These are phyloP conservation scores for Acromyrmex echinatior DNA, from an alignment of 1,140 invertebrate species.

Conservation along the genomic window DNA sequence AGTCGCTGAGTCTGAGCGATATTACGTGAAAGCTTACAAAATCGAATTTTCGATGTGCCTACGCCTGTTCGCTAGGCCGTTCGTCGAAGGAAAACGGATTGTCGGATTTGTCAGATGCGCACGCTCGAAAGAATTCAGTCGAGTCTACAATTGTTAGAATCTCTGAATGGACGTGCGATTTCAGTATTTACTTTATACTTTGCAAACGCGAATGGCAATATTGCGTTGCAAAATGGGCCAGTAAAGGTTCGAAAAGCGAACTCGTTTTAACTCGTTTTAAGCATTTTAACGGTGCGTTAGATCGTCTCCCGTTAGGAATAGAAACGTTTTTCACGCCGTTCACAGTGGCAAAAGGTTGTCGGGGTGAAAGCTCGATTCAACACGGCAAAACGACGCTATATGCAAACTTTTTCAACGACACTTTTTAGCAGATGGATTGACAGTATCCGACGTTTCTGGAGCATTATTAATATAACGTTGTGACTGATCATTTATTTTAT, in stretches of 20 bases:
- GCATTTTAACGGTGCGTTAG: constrained; percentile 32
- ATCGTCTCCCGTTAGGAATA: constrained; percentile 15
- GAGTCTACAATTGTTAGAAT: constrained; percentile 51
- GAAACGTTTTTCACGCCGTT: constrained; percentile 5
- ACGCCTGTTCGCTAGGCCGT: constrained; percentile 65
- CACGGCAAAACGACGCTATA: not conserved
- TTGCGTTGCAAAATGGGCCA: constrained; percentile 24
- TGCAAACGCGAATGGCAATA: constrained; percentile 2
- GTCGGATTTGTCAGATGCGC: constrained; percentile 72
- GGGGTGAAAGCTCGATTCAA: constrained; percentile 9
- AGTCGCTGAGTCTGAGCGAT: constrained; percentile 52
- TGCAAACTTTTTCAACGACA: constrained; percentile 3
- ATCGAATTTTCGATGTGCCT: constrained; percentile 72
- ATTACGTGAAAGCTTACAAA: constrained; percentile 75
- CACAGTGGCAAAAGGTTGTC: constrained; percentile 5
- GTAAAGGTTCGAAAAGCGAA: constrained; percentile 21
- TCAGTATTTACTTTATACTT: constrained; percentile 69
- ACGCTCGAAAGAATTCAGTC: constrained; percentile 68
- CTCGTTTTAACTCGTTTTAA: constrained; percentile 39
- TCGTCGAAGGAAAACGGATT: constrained; percentile 70
- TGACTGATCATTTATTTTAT: not conserved
- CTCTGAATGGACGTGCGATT: constrained; percentile 29
- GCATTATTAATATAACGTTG: not conserved
- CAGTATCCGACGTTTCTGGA: not conserved
- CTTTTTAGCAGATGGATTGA: constrained; percentile 1